Percentiles rank a stretch among this genome's conserved stretches.
These are phyloP conservation scores for Panagrolaimus sp. DNA, from an alignment of 1,140 invertebrate genomes.

Conservation along the genomic window DNA sequence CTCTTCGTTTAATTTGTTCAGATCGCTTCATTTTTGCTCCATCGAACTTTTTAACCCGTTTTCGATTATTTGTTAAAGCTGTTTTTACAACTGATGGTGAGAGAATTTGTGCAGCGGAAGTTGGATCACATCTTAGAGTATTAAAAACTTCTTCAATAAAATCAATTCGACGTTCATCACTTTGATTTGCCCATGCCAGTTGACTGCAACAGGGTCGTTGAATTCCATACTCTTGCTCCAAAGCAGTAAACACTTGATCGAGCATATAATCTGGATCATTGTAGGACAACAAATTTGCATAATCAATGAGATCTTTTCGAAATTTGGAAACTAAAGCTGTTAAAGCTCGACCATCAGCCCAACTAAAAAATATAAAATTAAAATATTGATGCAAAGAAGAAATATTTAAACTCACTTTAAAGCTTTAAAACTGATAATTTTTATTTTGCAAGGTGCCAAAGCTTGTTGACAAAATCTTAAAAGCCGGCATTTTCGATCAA, in stretches of 20 bases:
- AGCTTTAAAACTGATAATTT: conserved; percentile 4
- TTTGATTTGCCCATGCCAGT: background rate
- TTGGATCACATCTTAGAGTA: background rate
- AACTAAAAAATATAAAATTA: conserved; percentile 31
- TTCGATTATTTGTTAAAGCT: background rate
- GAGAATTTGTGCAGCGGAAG: background rate
- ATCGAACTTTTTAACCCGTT: conserved; percentile 7
- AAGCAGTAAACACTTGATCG: background rate
- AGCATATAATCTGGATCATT: background rate
- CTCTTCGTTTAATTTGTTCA: background rate
- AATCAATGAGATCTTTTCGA: conserved; percentile 25
- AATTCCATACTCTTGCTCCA: background rate
- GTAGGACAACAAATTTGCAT: background rate
- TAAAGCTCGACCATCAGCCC: conserved; percentile 40
- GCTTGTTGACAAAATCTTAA: conserved; percentile 15
- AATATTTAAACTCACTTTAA: conserved; percentile 2
- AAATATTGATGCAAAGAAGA: background rate
- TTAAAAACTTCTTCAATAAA: conserved; percentile 1
- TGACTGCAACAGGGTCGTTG: background rate
- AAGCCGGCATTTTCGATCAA: conserved; percentile 3
- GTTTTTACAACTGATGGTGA: background rate
- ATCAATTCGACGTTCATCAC: background rate
- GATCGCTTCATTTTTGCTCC: background rate
- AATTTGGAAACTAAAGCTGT: conserved; percentile 43
- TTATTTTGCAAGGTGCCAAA: conserved; percentile 7